Evolutionary conservation across 2,113 vertebrate genomes (phyloP).

Genomic region (Bujurquina vittata): DNA sequence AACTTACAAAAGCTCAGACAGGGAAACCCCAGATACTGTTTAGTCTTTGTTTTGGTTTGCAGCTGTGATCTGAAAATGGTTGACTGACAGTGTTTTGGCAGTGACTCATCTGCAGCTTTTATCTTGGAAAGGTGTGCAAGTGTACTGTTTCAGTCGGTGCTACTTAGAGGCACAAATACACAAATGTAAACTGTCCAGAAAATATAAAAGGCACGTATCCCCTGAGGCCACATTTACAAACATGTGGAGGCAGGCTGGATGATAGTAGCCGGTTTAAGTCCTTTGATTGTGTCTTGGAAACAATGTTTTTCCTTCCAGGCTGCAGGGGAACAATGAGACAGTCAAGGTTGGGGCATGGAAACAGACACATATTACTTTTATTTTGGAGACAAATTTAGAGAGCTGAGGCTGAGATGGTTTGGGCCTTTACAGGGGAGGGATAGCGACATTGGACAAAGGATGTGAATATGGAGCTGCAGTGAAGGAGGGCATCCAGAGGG

Average conservation of each 20-base stretch:
- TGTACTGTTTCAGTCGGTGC: background rate
- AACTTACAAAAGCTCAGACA: background rate
- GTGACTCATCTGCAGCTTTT: slow-evolving; percentile 40
- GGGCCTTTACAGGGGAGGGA: background rate
- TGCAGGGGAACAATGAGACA: background rate
- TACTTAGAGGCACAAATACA: background rate
- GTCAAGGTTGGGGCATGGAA: slow-evolving; percentile 20
- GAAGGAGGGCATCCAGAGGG: background rate
- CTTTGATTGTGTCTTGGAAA: background rate
- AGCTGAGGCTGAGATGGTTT: background rate
- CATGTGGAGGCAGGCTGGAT: slow-evolving; percentile 47
- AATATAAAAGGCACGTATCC: background rate
- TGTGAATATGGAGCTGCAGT: background rate
- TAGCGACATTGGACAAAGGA: background rate
- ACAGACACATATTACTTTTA: background rate
- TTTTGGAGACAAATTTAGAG: background rate
- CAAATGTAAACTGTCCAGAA: background rate
- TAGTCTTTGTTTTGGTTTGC: slow-evolving; percentile 48
- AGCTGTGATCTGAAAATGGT: background rate
- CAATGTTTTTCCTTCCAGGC: slow-evolving; percentile 1
- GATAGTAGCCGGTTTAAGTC: background rate
- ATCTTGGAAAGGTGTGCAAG: slow-evolving; percentile 16
- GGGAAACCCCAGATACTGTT: slow-evolving; percentile 24
- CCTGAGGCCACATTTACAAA: background rate
- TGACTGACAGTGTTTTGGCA: background rate